Conservation (phyloP, 1,140 invertebrate genomes). For the Nephila pilipes region DNA sequence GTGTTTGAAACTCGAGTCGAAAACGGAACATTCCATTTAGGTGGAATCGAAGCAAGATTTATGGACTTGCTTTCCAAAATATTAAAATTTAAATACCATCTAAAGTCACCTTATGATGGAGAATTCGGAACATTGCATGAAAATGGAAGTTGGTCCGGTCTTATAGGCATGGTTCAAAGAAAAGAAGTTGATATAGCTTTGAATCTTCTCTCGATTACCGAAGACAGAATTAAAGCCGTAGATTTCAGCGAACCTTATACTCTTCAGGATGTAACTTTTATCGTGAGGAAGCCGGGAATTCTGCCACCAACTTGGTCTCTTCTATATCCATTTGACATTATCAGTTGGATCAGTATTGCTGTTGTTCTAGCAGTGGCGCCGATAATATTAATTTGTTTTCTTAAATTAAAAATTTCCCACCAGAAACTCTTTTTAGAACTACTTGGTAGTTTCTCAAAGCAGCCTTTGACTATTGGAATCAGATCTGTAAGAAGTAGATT, state of each 20-base stretch:
- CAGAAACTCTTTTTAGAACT: neutral
- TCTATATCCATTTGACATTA: neutral
- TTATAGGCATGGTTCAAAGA: constrained; percentile 45
- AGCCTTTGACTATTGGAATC: neutral
- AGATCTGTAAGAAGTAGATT: neutral
- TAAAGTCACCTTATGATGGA: neutral
- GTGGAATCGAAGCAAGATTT: constrained; percentile 9
- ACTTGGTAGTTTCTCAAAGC: neutral
- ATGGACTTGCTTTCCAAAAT: constrained; percentile 3
- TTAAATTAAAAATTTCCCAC: neutral
- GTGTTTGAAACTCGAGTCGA: neutral
- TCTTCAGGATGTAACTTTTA: constrained; percentile 19
- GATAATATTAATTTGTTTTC: neutral
- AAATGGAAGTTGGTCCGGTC: constrained; percentile 35
- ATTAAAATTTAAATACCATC: constrained; percentile 14
- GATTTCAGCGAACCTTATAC: constrained; percentile 39
- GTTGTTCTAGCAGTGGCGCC: neutral
- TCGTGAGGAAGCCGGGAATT: neutral
- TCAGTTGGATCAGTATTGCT: neutral
- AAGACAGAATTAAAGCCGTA: constrained; percentile 11
- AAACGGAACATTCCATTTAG: neutral
- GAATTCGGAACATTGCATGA: neutral
- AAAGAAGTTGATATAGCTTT: constrained; percentile 49
- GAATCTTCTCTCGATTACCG: neutral
- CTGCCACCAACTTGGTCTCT: neutral